A percentile compares a stretch with the other conserved stretches of the same genome.
phyloP scores from a whole-genome alignment of 2,797 vertebrate genomes.

The Ctenosaura bakeri region DNA sequence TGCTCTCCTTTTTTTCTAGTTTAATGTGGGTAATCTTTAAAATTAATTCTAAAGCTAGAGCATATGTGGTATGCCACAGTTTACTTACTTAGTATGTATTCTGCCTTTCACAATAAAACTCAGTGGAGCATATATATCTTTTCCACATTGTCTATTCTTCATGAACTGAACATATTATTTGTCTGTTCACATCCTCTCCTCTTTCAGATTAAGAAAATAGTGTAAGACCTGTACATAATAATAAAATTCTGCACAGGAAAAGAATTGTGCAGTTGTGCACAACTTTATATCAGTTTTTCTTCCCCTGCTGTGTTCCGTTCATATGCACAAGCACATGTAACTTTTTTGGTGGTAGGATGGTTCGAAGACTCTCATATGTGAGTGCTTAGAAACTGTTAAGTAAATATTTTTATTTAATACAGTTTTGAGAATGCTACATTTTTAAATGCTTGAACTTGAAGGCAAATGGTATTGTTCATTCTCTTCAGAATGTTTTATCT shows the following conservation, averaged over 20 bases:
- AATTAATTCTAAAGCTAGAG: background rate
- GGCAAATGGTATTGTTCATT: background rate
- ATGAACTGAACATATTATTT: background rate
- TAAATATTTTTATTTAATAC: background rate
- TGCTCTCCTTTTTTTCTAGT: background rate
- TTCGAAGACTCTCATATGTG: background rate
- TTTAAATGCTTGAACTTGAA: background rate
- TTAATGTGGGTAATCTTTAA: background rate
- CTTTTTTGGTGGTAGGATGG: background rate
- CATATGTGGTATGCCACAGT: background rate
- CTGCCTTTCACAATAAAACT: background rate
- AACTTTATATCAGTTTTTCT: background rate
- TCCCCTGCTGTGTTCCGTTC: background rate
- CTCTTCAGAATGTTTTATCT: background rate
- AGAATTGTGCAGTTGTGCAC: background rate
- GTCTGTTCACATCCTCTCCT: background rate
- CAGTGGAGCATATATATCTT: background rate
- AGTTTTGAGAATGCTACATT: background rate
- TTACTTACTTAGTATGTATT: background rate
- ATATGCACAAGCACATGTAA: background rate
- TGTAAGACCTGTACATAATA: background rate
- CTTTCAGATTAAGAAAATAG: background rate
- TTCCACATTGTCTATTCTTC: background rate
- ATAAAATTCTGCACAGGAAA: background rate
- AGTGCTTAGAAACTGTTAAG: background rate